Evolutionary conservation across 35 echinoderm and acorn worm species (phyloP), one percentile per base, ranked within the genome.

Genomic region (Ptychodera flava): DNA sequence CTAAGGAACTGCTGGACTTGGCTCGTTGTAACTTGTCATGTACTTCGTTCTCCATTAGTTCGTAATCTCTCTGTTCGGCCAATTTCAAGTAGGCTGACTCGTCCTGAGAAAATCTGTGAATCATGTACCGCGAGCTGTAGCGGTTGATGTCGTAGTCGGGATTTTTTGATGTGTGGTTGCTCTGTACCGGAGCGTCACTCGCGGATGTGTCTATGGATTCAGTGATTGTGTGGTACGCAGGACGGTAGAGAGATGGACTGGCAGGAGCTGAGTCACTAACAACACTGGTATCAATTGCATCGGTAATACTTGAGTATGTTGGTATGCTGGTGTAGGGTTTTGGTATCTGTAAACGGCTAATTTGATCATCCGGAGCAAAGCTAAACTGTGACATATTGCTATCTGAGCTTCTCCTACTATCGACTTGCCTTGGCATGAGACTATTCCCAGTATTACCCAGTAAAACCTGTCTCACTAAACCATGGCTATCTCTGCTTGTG

Each of bases 281-380:
- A 1, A 81, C 28, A 28, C 79, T 90, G 53, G 82, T 88, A 81
- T 99, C 96, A 36, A 99, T 99, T 81, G 94, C 90, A 80, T 99
- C 96, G 0, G 93, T 99, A 81, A 99, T 99, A 37, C 90, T 92
- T 22, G 90, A 87, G 83, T 99, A 99, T 27, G 90, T 92, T 1
- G 96, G 96, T 1, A 92, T 92, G 28, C 90, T 91, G 12, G 84
- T 86, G 76, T 99, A 99, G 0, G 96, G 96, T 34, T 83, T 92
- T n/a, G 90, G 88, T 87, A 99, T 99, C 37, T 92, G 82, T 0
- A 82, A 77, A 27, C 77, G 31, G 35, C 80, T 35, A 29, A 35
- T 34, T 35, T 84, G 53, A 33, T 92, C 93, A 94, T 1, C 38
- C 38, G 14, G 95, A 84, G 27, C 79, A 82, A 80, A 64, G 22